Conservation (phyloP, 2,113 vertebrate genomes). For the Prolemur simus region DNA sequence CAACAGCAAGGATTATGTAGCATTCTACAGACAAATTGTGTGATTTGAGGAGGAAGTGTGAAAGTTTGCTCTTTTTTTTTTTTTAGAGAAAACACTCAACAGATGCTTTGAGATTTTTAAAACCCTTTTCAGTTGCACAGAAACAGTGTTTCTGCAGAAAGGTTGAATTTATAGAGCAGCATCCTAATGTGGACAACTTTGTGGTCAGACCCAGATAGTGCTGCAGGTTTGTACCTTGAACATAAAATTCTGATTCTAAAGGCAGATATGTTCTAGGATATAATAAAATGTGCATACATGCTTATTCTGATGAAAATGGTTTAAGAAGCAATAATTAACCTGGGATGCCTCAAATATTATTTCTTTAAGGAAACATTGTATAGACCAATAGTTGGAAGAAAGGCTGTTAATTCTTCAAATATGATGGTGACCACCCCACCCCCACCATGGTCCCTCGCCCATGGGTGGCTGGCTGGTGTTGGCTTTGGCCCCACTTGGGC, state of each 20-base stretch:
- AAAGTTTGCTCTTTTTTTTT: conserved; percentile 54
- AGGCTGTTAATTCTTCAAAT: not conserved
- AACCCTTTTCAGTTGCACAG: not conserved
- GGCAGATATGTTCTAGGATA: not conserved
- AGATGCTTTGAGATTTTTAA: conserved; percentile 56
- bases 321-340: not conserved
- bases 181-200: too few relatives aligned
- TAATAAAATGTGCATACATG: not conserved
- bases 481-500: too few relatives aligned
- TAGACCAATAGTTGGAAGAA: not conserved
- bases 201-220: not conserved
- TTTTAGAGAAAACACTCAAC: conserved; percentile 40
- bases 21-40: conserved; percentile 18
- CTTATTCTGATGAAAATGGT: not conserved
- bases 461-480: too few relatives aligned
- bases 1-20: not conserved
- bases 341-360: not conserved
- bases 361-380: not conserved
- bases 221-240: not conserved
- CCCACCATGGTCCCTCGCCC: not conserved
- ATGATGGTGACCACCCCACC: rapidly evolving
- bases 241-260: not conserved
- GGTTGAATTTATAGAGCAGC: not conserved
- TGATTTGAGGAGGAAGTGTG: conserved; percentile 54
- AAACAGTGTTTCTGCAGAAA: not conserved